A percentile compares a stretch with the other conserved stretches of the same genome.
These are phyloP conservation scores for Dascillus cervinus DNA, from an alignment of 2,888 invertebrate genomes.

Conservation along the genomic window DNA sequence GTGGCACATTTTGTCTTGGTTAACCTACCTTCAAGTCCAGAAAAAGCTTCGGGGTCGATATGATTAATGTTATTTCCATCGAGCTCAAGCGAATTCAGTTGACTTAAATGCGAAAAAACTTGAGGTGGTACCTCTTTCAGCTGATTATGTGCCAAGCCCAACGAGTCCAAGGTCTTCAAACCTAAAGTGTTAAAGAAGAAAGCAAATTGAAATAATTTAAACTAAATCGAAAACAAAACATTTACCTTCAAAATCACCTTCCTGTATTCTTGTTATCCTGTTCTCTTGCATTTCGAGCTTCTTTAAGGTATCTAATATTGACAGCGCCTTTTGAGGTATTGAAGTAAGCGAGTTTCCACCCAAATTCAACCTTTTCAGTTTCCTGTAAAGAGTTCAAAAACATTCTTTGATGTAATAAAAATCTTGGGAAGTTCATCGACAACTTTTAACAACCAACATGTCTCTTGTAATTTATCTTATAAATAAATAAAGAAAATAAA, in stretches of 20 bases:
- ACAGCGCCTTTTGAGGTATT: conserved; percentile 75
- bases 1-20: neutral
- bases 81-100: conserved; percentile 79
- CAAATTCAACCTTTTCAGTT: conserved; percentile 75
- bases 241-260: conserved; percentile 81
- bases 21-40: conserved; percentile 74
- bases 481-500: no score
- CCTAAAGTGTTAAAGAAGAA: conserved; percentile 45
- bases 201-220: conserved; percentile 1
- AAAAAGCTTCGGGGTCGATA: conserved; percentile 79
- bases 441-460: no score
- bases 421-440: no score
- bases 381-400: no score
- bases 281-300: conserved; percentile 87
- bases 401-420: no score
- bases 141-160: conserved; percentile 81
- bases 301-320: conserved; percentile 69
- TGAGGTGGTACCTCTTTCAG: conserved; percentile 69
- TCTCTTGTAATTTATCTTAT: no score
- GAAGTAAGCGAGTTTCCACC: conserved; percentile 73
- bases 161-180: conserved; percentile 69
- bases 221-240: conserved; percentile 2
- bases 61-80: conserved; percentile 77
- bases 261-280: conserved; percentile 64
- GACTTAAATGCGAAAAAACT: conserved; percentile 73